Base-by-base conservation (phyloP, 1,140 invertebrate species). In the Drosophila serrata region DNA sequence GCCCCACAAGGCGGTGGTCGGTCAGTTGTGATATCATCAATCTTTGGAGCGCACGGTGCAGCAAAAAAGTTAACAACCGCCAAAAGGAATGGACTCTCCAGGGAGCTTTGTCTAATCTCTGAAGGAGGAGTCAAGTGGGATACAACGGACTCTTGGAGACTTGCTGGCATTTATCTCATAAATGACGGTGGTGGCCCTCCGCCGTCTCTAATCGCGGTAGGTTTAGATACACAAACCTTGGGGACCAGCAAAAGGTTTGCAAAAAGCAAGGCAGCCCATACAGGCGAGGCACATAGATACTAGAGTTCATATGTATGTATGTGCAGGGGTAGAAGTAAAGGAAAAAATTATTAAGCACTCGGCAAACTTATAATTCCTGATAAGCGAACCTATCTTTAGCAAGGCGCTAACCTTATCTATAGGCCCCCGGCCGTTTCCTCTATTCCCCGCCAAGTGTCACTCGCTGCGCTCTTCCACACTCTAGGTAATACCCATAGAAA, bases 341-440 rank as follows among this genome's bases (percentile, higher is more conserved):
- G 15, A 49, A 62, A 46, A 61, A 43, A 63, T 57, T 53, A 55
- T 75, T 75, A 85, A 88, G 77, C 45, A 81, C 72, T 84, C 59
- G 81, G 68, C 84, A 80, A 80, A 90, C 84, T 84, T 59, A 75
- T 81, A 84, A 90, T 79, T 58, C 78, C 43, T 73, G 85, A 82
- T 81, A 82, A 75, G 72, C 70, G 68, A 45, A 84, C 76, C 86
- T 72, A 72, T 72, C 68, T 72, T 72, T 31, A 58, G 65, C 70
- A 43, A 53, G 45, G 40, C 60, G 56, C 76, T 86, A 88, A 67
- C 86, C 82, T 82, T 67, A 86, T 59, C 56, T 58, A 46, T 31
- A 57, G 53, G 42, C 39, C 72, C 19, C 53, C n/a, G 15, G 4
- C 45, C 22, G 22, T 24, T 51, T 48, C 35, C 43, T 57, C 31